Evolutionary conservation across 2,113 vertebrate genomes (phyloP).

Genomic region (Centropus bengalensis): DNA sequence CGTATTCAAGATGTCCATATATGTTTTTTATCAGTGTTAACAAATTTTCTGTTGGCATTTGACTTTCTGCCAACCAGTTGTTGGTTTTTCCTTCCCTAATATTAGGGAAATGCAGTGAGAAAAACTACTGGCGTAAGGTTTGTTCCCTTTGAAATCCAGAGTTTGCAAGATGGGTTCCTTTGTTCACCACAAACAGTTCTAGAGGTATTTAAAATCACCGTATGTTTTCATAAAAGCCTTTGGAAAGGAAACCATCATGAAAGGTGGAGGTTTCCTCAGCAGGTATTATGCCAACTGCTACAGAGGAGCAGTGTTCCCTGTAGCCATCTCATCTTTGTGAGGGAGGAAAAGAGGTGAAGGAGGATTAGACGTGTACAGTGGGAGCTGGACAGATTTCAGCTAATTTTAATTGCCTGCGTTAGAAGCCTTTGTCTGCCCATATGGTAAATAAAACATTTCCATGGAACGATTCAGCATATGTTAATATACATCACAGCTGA

Average conservation of each 20-base stretch:
- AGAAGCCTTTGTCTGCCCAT: not conserved
- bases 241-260: not conserved
- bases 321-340: not conserved
- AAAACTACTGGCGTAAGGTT: not conserved
- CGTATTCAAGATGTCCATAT: not conserved
- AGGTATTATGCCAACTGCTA: not conserved
- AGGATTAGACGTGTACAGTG: not conserved
- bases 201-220: not conserved
- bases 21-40: not conserved
- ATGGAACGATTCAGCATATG: not conserved
- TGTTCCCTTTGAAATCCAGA: not conserved
- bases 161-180: not conserved
- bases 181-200: not conserved
- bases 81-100: not conserved
- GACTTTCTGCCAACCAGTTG: not conserved
- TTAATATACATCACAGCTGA: not conserved
- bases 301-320: not conserved
- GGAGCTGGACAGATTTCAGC: not conserved
- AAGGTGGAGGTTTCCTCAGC: not conserved
- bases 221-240: not conserved
- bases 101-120: not conserved
- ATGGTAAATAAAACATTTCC: not conserved
- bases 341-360: not conserved
- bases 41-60: not conserved
- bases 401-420: not conserved